These are phyloP conservation scores for Channa striata DNA, from an alignment of 2,797 vertebrate genomes.

Conservation along the genomic window DNA sequence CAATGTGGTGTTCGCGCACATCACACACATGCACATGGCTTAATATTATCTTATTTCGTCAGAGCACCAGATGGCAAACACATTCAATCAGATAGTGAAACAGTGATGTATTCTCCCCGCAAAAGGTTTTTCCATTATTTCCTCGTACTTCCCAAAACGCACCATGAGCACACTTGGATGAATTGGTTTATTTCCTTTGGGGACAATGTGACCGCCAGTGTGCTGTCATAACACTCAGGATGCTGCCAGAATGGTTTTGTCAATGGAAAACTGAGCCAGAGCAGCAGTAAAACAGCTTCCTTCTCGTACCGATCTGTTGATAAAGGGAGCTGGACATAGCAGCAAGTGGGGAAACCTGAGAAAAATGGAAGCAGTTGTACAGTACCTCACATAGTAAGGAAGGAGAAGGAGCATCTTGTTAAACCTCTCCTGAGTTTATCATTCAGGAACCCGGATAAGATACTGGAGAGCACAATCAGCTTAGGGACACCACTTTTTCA, in stretches of 20 bases:
- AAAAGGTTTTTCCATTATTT: conserved; percentile 48
- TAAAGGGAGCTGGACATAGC: conserved; percentile 9
- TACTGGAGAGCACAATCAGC: conserved; percentile 1
- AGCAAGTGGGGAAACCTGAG: conserved; percentile 9
- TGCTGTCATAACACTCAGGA: conserved; percentile 48
- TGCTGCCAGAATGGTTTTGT: conserved; percentile 45
- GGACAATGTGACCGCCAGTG: conserved; percentile 45
- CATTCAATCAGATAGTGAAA: conserved; percentile 13
- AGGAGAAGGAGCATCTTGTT: neutral
- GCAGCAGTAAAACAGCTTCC: conserved; percentile 34
- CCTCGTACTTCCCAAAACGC: conserved; percentile 34
- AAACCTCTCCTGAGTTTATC: conserved; percentile 4
- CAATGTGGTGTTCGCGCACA: conserved; percentile 37
- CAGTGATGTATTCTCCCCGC: conserved; percentile 19
- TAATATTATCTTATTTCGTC: conserved; percentile 34
- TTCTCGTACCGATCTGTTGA: conserved; percentile 34
- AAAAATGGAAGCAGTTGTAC: neutral
- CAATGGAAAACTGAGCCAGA: conserved; percentile 42
- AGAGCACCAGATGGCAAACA: conserved; percentile 38
- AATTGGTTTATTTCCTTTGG: conserved; percentile 58
- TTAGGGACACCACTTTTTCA: neutral
- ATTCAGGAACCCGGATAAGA: neutral
- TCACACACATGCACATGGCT: conserved; percentile 2
- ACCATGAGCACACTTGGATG: conserved; percentile 48
- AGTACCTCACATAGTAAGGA: neutral